Percentiles rank a stretch among this genome's conserved stretches.
Evolutionary conservation across 2,888 invertebrate genomes (phyloP).

Genomic region (Mythimna albipuncta): DNA sequence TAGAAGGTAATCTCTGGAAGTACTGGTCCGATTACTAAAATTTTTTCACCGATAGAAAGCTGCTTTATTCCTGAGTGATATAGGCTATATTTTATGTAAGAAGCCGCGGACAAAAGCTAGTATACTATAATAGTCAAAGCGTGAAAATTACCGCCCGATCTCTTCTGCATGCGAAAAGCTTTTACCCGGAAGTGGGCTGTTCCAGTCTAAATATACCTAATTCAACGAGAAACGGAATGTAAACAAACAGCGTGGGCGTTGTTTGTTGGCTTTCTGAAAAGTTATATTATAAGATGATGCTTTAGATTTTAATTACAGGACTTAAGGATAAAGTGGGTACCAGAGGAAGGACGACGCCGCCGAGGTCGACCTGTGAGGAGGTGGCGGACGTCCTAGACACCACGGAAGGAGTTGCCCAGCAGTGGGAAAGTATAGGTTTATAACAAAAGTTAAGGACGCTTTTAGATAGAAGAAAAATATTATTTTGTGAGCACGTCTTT

Average conservation of each 20-base stretch:
- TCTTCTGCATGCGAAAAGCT: neutral
- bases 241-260: conserved; percentile 10
- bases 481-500: neutral
- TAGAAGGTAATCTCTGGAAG: no score
- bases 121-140: neutral
- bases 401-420: no score
- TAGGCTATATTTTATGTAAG: no score
- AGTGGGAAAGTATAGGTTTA: no score
- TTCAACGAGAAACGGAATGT: conserved; percentile 20
- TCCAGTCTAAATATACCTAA: conserved; percentile 10
- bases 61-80: no score
- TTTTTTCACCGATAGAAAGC: no score
- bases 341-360: no score
- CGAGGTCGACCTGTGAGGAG: no score
- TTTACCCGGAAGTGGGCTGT: neutral
- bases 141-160: neutral
- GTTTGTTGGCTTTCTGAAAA: conserved; percentile 17
- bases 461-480: neutral
- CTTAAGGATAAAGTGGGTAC: no score
- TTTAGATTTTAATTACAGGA: conserved; percentile 6
- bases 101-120: no score
- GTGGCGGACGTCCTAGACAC: no score
- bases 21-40: no score
- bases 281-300: conserved; percentile 2
- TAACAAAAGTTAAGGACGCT: neutral